phyloP scores from a whole-genome alignment of 2,113 vertebrate genomes.

The Bufo bufo region DNA sequence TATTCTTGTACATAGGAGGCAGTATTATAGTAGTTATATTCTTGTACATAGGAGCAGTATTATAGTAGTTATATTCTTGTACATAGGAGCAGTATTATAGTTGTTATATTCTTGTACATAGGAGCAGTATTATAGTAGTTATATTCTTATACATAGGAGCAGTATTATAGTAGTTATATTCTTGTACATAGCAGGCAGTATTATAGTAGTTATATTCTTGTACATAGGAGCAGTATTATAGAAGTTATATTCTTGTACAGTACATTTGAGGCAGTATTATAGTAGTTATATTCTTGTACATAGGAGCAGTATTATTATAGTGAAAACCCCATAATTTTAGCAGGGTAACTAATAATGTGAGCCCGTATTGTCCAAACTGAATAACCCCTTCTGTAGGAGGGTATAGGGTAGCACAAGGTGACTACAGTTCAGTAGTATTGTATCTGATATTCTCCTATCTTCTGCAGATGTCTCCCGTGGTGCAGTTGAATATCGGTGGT shows the following conservation, averaged over 20 bases:
- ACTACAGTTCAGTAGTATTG: background rate
- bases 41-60: background rate
- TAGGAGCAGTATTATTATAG: background rate
- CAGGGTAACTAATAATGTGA: background rate
- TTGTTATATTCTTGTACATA: no score
- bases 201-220: constrained; percentile 5
- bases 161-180: no score
- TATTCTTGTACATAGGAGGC: background rate
- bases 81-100: background rate
- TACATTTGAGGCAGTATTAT: no score
- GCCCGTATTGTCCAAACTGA: background rate
- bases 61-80: constrained; percentile 9
- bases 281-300: background rate
- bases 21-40: no score
- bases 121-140: background rate
- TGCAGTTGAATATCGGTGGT: constrained; percentile 87
- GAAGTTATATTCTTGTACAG: no score
- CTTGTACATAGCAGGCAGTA: no score
- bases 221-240: background rate
- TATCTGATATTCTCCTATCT: constrained; percentile 10
- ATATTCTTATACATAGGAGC: no score
- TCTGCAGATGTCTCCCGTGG: constrained; percentile 70
- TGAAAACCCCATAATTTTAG: background rate
- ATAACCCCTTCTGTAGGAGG: background rate
- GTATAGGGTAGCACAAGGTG: background rate